phyloP scores from a whole-genome alignment of 1,140 invertebrate species.

The Oryctes rhinoceros region DNA sequence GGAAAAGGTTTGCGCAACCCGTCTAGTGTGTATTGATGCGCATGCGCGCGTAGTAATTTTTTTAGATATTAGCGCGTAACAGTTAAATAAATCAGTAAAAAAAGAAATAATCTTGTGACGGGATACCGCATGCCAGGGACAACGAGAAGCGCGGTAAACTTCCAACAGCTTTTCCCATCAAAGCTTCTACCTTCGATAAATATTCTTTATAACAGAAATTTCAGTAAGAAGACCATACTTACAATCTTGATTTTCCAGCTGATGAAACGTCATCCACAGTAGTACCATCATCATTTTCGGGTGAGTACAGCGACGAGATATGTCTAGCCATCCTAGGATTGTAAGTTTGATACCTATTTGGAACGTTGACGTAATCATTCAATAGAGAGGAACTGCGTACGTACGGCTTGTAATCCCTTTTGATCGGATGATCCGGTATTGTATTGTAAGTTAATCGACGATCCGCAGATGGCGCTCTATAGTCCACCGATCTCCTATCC shows the following conservation, averaged over 20 bases:
- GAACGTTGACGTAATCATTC: constrained; percentile 58
- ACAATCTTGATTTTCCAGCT: constrained; percentile 51
- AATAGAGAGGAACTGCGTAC: constrained; percentile 54
- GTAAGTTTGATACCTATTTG: constrained; percentile 52
- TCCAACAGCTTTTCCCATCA: too few relatives aligned
- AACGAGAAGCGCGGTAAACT: too few relatives aligned
- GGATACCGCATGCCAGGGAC: too few relatives aligned
- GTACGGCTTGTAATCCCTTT: constrained; percentile 53
- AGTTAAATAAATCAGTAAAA: too few relatives aligned
- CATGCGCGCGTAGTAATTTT: too few relatives aligned
- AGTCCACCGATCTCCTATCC: constrained; percentile 49
- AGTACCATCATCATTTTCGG: constrained; percentile 53
- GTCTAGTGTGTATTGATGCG: too few relatives aligned
- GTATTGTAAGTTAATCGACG: constrained; percentile 15
- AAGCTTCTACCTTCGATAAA: too few relatives aligned
- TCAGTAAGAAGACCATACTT: neutral
- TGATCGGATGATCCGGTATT: constrained; percentile 17
- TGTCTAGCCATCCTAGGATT: constrained; percentile 54
- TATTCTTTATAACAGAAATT: too few relatives aligned
- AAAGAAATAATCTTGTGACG: too few relatives aligned
- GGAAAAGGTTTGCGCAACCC: too few relatives aligned
- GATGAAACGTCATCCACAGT: constrained; percentile 51
- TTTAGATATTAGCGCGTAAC: too few relatives aligned
- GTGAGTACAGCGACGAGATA: constrained; percentile 48
- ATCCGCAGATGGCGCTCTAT: constrained; percentile 10